A percentile compares a stretch with the other conserved stretches of the same genome.
Conservation (phyloP, 1,140 invertebrate species). For the Druon quercuslanigerum region DNA sequence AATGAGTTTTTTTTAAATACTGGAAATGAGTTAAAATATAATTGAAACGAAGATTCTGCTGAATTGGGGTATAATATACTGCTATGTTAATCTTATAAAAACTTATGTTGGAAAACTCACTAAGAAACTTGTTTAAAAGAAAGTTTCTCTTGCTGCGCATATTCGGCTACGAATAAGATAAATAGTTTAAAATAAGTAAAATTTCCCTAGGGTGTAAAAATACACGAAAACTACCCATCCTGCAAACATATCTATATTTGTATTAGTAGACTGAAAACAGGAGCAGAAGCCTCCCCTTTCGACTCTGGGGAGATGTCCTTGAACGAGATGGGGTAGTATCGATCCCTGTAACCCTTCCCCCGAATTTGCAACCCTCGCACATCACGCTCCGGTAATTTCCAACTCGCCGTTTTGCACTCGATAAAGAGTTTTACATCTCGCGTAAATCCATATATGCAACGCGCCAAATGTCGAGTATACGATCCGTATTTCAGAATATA, state of each 20-base stretch:
- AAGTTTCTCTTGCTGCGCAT: too few relatives aligned
- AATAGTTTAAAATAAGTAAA: background rate
- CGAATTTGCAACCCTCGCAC: constrained; percentile 31
- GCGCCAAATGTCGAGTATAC: constrained; percentile 15
- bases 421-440: constrained; percentile 32
- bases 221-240: background rate
- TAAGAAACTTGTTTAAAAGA: too few relatives aligned
- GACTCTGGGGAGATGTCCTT: constrained; percentile 42
- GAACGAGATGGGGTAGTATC: constrained; percentile 47
- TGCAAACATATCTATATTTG: background rate
- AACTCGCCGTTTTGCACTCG: constrained; percentile 20
- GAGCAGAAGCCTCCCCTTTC: constrained; percentile 9
- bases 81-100: too few relatives aligned
- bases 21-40: too few relatives aligned
- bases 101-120: too few relatives aligned
- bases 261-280: background rate
- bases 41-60: too few relatives aligned
- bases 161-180: too few relatives aligned
- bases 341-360: constrained; percentile 49
- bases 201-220: background rate
- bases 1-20: too few relatives aligned
- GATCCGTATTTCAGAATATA: constrained; percentile 6
- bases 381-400: constrained; percentile 12
- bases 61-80: too few relatives aligned
- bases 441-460: constrained; percentile 27